Conservation (phyloP, 2,113 vertebrate species). For the Pluvianellus socialis region DNA sequence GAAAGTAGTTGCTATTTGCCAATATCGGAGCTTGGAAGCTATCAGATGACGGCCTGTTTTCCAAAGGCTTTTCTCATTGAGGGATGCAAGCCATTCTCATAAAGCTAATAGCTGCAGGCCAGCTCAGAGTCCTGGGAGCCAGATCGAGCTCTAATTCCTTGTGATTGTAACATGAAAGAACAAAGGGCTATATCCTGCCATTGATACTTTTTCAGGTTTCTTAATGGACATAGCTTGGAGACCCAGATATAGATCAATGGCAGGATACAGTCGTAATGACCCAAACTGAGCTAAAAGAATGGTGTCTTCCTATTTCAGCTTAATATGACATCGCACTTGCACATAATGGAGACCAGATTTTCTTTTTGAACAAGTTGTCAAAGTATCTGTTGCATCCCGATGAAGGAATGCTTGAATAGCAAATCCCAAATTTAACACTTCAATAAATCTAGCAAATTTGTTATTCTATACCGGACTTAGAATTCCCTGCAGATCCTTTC, state of each 20-base stretch:
- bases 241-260: not conserved
- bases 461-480: not conserved
- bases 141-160: not conserved
- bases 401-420: not conserved
- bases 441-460: not conserved
- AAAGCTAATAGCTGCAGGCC: not conserved
- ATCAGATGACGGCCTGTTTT: not conserved
- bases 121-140: not conserved
- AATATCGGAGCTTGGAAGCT: not conserved
- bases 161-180: not conserved
- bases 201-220: constrained; percentile 19
- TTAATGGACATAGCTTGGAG: not conserved
- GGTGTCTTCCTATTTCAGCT: constrained; percentile 15
- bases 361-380: not conserved
- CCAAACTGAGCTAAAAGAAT: not conserved
- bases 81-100: not conserved
- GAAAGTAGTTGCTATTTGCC: not conserved
- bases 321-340: not conserved
- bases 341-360: not conserved
- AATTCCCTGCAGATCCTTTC: not conserved
- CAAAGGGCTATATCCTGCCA: constrained; percentile 45
- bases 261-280: not conserved
- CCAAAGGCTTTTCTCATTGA: not conserved
- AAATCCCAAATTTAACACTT: not conserved
- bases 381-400: not conserved